A percentile compares a stretch with the other conserved stretches of the same genome.
Conservation (phyloP, 2,797 vertebrate species). For the Periparus ater region DNA sequence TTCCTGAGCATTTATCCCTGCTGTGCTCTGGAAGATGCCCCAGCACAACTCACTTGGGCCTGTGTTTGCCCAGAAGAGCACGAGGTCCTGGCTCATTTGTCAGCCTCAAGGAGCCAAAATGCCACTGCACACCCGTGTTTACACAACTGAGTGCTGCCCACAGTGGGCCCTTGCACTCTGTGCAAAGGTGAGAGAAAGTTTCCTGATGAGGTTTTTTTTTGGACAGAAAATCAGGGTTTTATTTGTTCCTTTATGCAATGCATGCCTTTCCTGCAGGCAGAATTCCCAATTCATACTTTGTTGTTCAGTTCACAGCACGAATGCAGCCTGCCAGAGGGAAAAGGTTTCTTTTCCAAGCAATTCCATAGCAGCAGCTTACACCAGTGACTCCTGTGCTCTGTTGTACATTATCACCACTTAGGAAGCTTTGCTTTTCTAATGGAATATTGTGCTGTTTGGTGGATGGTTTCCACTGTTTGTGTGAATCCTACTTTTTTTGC, state of each 20-base stretch:
- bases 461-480: neutral
- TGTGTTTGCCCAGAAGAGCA: neutral
- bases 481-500: neutral
- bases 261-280: neutral
- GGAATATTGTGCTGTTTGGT: neutral
- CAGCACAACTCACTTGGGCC: neutral
- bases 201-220: neutral
- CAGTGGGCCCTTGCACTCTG: neutral
- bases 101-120: neutral
- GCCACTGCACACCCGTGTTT: neutral
- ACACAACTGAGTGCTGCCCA: neutral
- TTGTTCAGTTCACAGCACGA: neutral
- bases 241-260: neutral
- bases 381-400: neutral
- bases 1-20: neutral
- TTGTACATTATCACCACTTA: neutral
- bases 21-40: neutral
- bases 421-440: neutral
- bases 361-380: neutral
- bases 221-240: neutral
- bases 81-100: neutral
- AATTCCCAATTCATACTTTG: neutral
- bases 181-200: neutral
- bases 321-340: neutral
- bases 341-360: neutral